Percentiles rank a stretch among this genome's conserved stretches.
phyloP scores from a whole-genome alignment of 2,113 vertebrate genomes.

The Vireo altiloquus region DNA sequence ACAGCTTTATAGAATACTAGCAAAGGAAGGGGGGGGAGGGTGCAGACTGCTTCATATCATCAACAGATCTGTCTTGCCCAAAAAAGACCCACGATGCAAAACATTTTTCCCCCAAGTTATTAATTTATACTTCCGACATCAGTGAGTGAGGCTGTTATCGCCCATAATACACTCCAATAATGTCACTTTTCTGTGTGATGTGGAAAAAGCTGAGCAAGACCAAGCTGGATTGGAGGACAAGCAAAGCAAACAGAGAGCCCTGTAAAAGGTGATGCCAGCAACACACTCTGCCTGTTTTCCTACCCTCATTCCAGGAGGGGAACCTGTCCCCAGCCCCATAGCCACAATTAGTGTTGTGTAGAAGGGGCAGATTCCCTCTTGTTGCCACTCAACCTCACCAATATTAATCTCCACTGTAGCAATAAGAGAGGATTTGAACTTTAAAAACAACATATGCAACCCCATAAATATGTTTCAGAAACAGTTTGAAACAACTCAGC shows the following conservation, averaged over 20 bases:
- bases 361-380: not conserved
- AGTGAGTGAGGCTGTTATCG: not conserved
- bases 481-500: not conserved
- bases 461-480: not conserved
- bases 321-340: accelerated
- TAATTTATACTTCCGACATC: not conserved
- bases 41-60: not conserved
- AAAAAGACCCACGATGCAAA: not conserved
- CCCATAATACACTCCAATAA: not conserved
- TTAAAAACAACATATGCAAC: not conserved
- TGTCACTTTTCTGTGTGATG: not conserved
- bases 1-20: not conserved
- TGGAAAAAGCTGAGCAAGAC: not conserved
- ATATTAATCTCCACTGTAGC: not conserved
- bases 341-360: not conserved
- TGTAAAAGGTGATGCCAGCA: not conserved
- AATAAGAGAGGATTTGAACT: not conserved
- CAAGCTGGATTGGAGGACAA: not conserved
- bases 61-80: not conserved
- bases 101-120: not conserved
- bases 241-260: not conserved
- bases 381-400: not conserved
- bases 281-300: not conserved
- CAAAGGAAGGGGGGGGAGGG: not conserved
- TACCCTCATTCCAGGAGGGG: not conserved